Base-by-base conservation (phyloP, 2,888 invertebrate genomes). In the Drosophila recens region DNA sequence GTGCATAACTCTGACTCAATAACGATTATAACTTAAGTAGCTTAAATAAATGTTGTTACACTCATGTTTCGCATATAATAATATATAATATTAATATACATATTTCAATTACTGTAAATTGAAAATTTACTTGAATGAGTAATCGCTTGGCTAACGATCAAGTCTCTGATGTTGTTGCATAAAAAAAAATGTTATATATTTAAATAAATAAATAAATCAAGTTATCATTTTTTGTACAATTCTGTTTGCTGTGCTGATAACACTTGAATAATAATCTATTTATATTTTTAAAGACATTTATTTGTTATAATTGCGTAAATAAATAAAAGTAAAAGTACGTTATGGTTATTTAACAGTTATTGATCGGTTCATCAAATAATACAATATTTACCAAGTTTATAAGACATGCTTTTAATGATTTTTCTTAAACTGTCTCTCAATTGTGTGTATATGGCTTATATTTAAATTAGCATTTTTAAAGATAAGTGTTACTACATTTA, bases 21-120 rank as follows among this genome's bases (percentile, higher is more conserved):
- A 13, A n/a, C 6, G 4, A 38, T 38, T 10, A n/a, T n/a, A 1
- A 3, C 4, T 27, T 4, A 27, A 52, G 27, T 40, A 52, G 20
- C 33, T 42, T 43, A 20, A 42, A 20, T 34, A 33, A 43, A 17
- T 42, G 30, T 43, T 17, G 13, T 30, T 20, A 9, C 13, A 42
- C 4, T 54, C n/a, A 15, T 40, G 53, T 8, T 15, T 40, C 11
- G 8, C 42, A 42, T 30, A 33, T 27, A 27, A 27, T 27, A 27
- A 27, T 27, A n/a, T 13, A 20, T 36, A 34, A 33, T 11, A 38
- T 15, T 27, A 27, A 30, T 36, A 36, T 6, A 30, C 30, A 36
- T 4, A 42, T 52, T 57, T 57, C 45, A 68, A 66, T 67, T 36
- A 34, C 6, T 20, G 20, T 9, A 36, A 67, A 57, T 65, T 52